phyloP scores from a whole-genome alignment of 1,140 invertebrate species.

The Thaumetopoea pityocampa region DNA sequence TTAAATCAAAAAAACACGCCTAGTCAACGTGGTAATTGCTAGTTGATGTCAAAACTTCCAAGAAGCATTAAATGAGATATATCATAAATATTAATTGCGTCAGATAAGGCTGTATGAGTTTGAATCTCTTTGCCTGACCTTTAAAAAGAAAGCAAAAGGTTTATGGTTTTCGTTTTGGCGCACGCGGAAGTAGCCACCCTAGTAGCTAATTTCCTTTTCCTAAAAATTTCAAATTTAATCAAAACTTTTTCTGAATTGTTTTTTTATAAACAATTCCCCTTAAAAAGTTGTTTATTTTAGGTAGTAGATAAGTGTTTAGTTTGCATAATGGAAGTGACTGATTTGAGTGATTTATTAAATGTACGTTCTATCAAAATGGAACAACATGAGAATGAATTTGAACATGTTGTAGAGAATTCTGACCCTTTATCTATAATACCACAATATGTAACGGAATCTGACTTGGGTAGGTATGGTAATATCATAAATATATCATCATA shows the following conservation, averaged over 20 bases:
- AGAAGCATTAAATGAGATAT: no score
- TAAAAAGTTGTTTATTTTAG: slow-evolving; percentile 1
- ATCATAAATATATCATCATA: slow-evolving; percentile 4
- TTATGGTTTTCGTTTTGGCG: slow-evolving; percentile 38
- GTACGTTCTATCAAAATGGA: slow-evolving; percentile 65
- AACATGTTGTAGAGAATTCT: slow-evolving; percentile 35
- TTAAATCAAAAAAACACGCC: no score
- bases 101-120: no score
- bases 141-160: no score
- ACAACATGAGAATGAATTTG: slow-evolving; percentile 43
- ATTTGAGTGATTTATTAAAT: slow-evolving; percentile 57
- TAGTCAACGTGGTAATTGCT: no score
- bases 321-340: slow-evolving; percentile 52
- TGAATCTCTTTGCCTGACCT: no score
- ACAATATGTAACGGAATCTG: slow-evolving; percentile 64
- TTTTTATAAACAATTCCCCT: slow-evolving; percentile 3
- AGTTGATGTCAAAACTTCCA: no score
- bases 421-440: slow-evolving; percentile 61
- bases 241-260: slow-evolving; percentile 5
- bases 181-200: slow-evolving; percentile 57
- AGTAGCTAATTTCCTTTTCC: slow-evolving; percentile 63
- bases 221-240: slow-evolving; percentile 46
- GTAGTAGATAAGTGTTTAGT: background rate
- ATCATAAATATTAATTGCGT: no score
- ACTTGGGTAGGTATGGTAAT: slow-evolving; percentile 48